Evolutionary conservation across 2,113 vertebrate species (phyloP), one percentile per base, ranked within the genome.

Genomic region (Grallaria varia): DNA sequence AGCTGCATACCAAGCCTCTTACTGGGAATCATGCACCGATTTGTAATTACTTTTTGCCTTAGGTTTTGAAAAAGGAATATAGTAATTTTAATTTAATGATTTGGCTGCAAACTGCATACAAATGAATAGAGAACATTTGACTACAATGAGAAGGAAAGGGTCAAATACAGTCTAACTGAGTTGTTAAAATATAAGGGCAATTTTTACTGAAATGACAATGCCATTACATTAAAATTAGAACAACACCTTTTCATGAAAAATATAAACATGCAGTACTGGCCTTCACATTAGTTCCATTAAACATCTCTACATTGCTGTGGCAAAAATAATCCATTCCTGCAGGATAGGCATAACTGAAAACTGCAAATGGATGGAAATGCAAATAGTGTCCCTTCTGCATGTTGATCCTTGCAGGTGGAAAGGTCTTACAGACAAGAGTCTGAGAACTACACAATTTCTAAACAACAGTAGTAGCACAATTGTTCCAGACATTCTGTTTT

Each of bases 81-180:
- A 95, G 39, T 80, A 53, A 95, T 94, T 96, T 95, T 87, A 91
- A 89, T 96, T 58, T 94, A 87, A 95, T 85, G 16, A 59, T 90
- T 94, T 93, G 66, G 22, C 52, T 88, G 33, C 33, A 90, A 88
- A 67, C 9, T 67, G 5, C 24, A 81, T 59, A 14, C 2, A 8
- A 35, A 55, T 90, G 63, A 87, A 84, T 75, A 82, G 44, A 67
- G 44, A 87, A 81, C 27, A 55, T 92, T 81, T 92, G 45, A 56
- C 62, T 92, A 53, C 64, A 95, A 12, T 79, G 14, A 84, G 40
- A 69, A 23, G 23, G 21, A 80, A 58, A 64, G 28, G 79, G 13
- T 89, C 83, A 81, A 90, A 75, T 49, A 31, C 12, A 84, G 52
- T 33, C 76, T 76, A 73, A 63, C 20, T 58, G 37, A 53, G 71